Evolutionary conservation across 1,140 invertebrate genomes (phyloP), one percentile per base, ranked within the genome.

Genomic region (Nasonia giraulti): DNA sequence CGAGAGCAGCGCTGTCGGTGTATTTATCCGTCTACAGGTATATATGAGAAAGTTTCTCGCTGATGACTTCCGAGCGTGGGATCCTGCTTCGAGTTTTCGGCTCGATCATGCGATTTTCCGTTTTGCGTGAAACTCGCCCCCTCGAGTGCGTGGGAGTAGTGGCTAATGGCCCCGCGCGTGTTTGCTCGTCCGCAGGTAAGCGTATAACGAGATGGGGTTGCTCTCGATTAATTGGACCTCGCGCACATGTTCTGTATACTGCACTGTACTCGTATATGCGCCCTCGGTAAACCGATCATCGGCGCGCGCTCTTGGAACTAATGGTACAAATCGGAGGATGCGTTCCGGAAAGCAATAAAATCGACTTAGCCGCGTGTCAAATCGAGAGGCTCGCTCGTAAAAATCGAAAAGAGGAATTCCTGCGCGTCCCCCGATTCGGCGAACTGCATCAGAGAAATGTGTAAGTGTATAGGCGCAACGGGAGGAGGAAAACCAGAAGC

Each of bases 401-500:
- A 62, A 62, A 62, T 62, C 20, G 55, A 62, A 20, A 62, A 62
- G 17, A 62, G 55, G 20, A 62, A 62, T 62, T n/a, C 55, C 55
- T 20, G 1, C 55, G 5, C 17, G 3, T 12, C 47, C 17, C 55
- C 55, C 6, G 55, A 62, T 62, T 62, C 55, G 55, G 55, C 55
- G 55, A 62, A 62, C 40, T 44, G 17, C 6, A 62, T 17, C 50
- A 14, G 2, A 62, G 55, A 62, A 62, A n/a, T n/a, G 55, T 44
- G 40, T 55, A 55, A 17, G 14, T 4, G 55, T n/a, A 6, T 7
- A 17, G 14, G 17, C 17, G 50, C 12, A 8, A 5, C 68, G 40
- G 40, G 40, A 44, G 27, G 68, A 75, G 37, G 27, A 75, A 75
- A 75, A 75, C 73, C 73, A 75, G 73, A 75, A 75, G 73, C 73